Base-by-base conservation (phyloP, 2,113 vertebrate species). In the Cichladusa arquata region DNA sequence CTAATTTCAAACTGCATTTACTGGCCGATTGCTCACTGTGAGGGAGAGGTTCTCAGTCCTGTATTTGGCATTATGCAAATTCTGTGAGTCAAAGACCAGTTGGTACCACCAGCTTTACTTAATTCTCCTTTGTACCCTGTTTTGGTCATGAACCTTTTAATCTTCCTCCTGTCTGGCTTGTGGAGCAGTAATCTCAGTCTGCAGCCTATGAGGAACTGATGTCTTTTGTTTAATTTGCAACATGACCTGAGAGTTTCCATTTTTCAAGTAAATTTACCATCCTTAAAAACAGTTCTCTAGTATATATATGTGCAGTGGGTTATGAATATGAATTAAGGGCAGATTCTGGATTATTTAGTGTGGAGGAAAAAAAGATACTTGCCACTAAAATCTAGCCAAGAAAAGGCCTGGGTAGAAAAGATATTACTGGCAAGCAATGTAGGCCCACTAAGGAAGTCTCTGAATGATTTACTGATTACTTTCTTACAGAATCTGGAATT, bases 201-300 rank as follows among this genome's bases (percentile, higher is more conserved):
- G 57, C 36, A 77, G 45, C 29, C 44, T 34, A 1, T 20, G 40
- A 71, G 22, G 74, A 79, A 11, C 8, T 0, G 0, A 42, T 48
- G 11, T 48, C 10, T 69, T 76, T 36, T 72, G n/a, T 81, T 81
- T 62, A 53, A 56, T 54, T 79, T 93, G 48, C 33, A 79, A 17
- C 3, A 7, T 36, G 23, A 78, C 26, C 13, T 82, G 44, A 69
- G 34, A 47, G 15, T 67, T 79, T 64, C 9, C 7, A 1, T 44
- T 70, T 79, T 92, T 50, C 9, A 74, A 58, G 47, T 58, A 29
- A 54, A 66, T 29, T 19, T 44, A 22, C 18, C 5, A 11, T 64
- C 38, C n/a, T 81, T 61, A 31, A 73, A 77, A 74, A 0, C 12
- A 58, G 31, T 2, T 31, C 11, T 44, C 1, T 12, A 92, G 4